These are phyloP conservation scores for Schizothorax lantsangensis DNA, from an alignment of 2,797 vertebrate genomes.

Conservation along the genomic window DNA sequence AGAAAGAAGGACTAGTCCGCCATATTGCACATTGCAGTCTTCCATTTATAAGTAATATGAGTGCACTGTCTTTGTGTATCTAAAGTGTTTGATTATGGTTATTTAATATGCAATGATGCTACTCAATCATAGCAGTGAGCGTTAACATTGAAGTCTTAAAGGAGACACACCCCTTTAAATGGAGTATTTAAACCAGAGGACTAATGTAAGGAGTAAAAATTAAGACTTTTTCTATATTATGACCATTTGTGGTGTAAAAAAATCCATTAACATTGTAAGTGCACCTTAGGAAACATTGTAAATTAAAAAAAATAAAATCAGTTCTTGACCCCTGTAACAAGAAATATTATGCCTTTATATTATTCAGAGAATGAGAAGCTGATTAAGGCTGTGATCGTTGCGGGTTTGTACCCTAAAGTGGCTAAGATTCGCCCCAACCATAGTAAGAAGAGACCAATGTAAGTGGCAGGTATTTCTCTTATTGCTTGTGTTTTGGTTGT, in stretches of 20 bases:
- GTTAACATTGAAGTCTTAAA: too few species aligned
- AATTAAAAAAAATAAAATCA: too few species aligned
- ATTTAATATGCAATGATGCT: too few species aligned
- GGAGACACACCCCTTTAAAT: too few species aligned
- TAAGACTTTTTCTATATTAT: not conserved
- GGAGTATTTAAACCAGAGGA: too few species aligned
- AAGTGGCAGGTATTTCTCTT: constrained; percentile 70
- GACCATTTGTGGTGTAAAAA: not conserved
- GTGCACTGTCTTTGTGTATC: too few species aligned
- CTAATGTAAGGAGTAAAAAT: too few species aligned
- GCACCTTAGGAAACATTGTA: not conserved
- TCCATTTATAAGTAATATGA: too few species aligned
- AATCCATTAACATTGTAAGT: not conserved
- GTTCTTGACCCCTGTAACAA: not conserved
- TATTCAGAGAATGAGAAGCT: constrained; percentile 93
- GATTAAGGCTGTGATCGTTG: constrained; percentile 97
- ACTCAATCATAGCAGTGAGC: too few species aligned
- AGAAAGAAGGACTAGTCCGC: too few species aligned
- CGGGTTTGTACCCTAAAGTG: constrained; percentile 97
- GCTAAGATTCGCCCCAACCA: constrained; percentile 90
- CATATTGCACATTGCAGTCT: too few species aligned
- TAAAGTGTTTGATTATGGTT: too few species aligned
- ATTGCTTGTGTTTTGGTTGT: not conserved
- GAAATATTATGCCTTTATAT: not conserved
- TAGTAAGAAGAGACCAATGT: constrained; percentile 93